These are phyloP conservation scores for Sarcophaga bullata DNA, from an alignment of 1,140 invertebrate species.

Conservation along the genomic window DNA sequence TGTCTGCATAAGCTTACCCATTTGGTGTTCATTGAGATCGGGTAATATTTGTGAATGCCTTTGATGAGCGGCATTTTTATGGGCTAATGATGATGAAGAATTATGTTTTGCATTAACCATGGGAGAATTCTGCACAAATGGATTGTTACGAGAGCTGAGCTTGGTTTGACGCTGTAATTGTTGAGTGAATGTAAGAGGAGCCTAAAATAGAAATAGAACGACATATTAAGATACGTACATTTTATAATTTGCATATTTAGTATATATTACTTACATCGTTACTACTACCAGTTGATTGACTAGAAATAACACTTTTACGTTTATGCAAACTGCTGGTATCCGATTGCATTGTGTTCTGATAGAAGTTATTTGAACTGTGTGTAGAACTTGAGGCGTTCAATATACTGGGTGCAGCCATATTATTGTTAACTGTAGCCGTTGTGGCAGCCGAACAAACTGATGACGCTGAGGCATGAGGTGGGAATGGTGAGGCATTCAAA, in stretches of 20 bases:
- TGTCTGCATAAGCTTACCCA: constrained; percentile 48
- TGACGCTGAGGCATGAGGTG: constrained; percentile 59
- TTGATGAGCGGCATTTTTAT: constrained; percentile 65
- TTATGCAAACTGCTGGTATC: constrained; percentile 64
- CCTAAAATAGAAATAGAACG: constrained; percentile 53
- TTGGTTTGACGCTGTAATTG: constrained; percentile 73
- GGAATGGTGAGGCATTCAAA: constrained; percentile 54
- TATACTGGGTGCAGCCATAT: constrained; percentile 52
- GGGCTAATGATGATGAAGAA: constrained; percentile 45
- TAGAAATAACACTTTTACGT: constrained; percentile 66
- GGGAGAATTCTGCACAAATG: constrained; percentile 51
- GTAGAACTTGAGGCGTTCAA: constrained; percentile 64
- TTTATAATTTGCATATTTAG: background rate
- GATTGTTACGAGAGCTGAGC: constrained; percentile 62
- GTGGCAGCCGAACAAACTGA: constrained; percentile 61
- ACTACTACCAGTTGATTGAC: constrained; percentile 66
- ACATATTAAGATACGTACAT: background rate
- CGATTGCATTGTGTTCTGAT: constrained; percentile 66
- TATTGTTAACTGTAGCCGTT: constrained; percentile 55
- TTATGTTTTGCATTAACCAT: constrained; percentile 66
- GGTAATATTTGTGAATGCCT: constrained; percentile 66
- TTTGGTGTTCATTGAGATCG: constrained; percentile 64
- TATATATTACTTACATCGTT: constrained; percentile 57
- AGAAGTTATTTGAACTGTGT: constrained; percentile 65
- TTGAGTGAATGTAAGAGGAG: constrained; percentile 77